Percentiles rank a stretch among this genome's conserved stretches.
phyloP scores from a whole-genome alignment of 2,113 vertebrate genomes.

The Larimichthys crocea region DNA sequence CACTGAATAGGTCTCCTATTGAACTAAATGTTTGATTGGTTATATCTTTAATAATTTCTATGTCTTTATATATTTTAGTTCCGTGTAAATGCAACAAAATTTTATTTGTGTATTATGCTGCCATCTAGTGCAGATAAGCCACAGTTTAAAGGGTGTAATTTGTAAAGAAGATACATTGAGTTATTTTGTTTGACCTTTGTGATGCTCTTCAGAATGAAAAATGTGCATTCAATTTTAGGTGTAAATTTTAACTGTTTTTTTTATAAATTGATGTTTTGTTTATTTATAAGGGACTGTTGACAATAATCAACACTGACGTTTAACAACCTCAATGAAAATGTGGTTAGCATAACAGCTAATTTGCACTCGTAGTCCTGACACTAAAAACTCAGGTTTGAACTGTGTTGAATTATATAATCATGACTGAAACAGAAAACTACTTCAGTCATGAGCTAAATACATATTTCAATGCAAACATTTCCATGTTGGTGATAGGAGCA shows the following conservation, averaged over 20 bases:
- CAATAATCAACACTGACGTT: background rate
- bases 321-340: background rate
- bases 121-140: conserved; percentile 17
- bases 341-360: background rate
- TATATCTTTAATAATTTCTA: background rate
- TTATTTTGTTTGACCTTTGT: too few relatives aligned
- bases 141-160: too few relatives aligned
- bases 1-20: background rate
- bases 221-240: background rate
- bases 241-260: background rate
- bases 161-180: too few relatives aligned
- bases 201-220: background rate
- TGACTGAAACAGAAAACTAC: background rate
- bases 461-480: background rate
- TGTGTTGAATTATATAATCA: background rate
- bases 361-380: background rate
- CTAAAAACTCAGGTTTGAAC: background rate
- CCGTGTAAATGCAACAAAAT: background rate
- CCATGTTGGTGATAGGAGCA: background rate
- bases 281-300: background rate
- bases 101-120: background rate
- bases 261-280: background rate
- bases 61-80: background rate
- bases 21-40: background rate
- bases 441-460: background rate